phyloP scores from a whole-genome alignment of 2,888 invertebrate species.

The Morpho deidamia region DNA sequence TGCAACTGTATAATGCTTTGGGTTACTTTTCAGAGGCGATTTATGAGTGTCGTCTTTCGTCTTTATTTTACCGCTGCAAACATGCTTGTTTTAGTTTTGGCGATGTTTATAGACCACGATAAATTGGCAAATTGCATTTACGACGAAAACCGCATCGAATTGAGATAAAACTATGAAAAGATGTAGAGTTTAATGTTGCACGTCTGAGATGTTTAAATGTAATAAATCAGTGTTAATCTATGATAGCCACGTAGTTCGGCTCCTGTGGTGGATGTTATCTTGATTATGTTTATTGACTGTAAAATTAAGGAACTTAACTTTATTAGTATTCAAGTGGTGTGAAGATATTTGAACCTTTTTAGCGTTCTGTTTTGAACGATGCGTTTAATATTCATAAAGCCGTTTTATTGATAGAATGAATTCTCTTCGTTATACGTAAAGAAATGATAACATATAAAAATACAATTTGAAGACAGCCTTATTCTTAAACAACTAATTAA shows the following conservation, averaged over 20 bases:
- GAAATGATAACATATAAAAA: too few relatives aligned
- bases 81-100: constrained; percentile 58
- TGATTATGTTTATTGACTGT: constrained; percentile 25
- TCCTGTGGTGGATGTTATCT: constrained; percentile 23
- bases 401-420: too few relatives aligned
- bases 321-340: constrained; percentile 21
- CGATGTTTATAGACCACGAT: constrained; percentile 35
- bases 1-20: constrained; percentile 76
- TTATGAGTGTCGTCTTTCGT: constrained; percentile 69
- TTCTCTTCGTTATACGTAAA: too few relatives aligned
- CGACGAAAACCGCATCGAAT: constrained; percentile 14
- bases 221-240: constrained; percentile 27
- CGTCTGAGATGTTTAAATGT: background rate
- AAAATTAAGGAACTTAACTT: constrained; percentile 17
- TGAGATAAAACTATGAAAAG: constrained; percentile 11
- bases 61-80: constrained; percentile 66
- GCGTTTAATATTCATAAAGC: background rate
- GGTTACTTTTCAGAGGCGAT: constrained; percentile 71
- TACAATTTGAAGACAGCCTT: too few relatives aligned
- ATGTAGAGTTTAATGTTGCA: background rate
- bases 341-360: background rate
- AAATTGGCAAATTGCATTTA: constrained; percentile 26
- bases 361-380: background rate
- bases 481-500: too few relatives aligned
- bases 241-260: constrained; percentile 24